A percentile compares a stretch with the other conserved stretches of the same genome.
These are phyloP conservation scores for Pachycephus smyrnensis DNA, from an alignment of 2,888 invertebrate species.

Conservation along the genomic window DNA sequence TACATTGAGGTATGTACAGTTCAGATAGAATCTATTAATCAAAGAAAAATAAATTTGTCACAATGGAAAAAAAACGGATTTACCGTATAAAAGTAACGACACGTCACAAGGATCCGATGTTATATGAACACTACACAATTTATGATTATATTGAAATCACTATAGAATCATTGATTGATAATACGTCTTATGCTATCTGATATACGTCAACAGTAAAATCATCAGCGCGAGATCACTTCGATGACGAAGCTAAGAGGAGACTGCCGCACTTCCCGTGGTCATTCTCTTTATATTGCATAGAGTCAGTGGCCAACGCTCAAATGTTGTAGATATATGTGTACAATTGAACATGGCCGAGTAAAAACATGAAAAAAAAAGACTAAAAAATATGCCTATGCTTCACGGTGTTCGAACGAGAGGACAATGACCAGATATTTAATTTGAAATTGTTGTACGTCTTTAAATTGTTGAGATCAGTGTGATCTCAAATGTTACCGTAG, in stretches of 20 bases:
- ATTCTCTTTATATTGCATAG: constrained; percentile 49
- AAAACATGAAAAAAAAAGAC: not conserved
- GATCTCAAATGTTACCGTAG: not conserved
- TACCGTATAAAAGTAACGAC: not conserved
- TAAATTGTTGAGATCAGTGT: not conserved
- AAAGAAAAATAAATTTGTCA: not conserved
- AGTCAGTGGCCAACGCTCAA: not conserved
- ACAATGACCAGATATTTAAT: not conserved
- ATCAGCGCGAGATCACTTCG: constrained; percentile 17
- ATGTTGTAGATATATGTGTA: not conserved
- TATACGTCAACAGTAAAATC: not conserved
- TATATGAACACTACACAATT: not conserved
- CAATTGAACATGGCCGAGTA: not conserved
- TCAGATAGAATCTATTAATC: not conserved
- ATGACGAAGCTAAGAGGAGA: constrained; percentile 38
- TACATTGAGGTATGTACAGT: not conserved
- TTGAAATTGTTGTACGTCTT: not conserved
- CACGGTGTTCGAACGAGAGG: not conserved
- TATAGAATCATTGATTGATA: not conserved
- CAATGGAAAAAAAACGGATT: not conserved
- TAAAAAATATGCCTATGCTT: not conserved
- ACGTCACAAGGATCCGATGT: not conserved
- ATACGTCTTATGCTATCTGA: not conserved
- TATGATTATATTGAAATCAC: not conserved
- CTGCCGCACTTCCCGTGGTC: constrained; percentile 41